Evolutionary conservation across 2,888 invertebrate genomes (phyloP).

Genomic region (Epistrophe grossulariae): DNA sequence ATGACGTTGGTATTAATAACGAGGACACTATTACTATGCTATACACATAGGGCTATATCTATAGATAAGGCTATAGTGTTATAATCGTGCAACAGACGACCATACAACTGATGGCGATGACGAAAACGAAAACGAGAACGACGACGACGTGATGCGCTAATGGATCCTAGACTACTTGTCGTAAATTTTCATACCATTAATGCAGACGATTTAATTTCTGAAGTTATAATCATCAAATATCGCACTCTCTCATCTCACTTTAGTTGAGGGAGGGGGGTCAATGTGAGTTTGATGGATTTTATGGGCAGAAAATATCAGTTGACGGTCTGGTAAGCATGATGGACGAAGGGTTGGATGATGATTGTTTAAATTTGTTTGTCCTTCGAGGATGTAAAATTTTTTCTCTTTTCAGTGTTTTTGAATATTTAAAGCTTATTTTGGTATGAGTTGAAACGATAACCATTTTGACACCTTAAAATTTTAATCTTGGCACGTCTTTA

Average conservation of each 20-base stretch:
- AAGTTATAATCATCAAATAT: constrained; percentile 61
- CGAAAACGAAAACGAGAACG: not conserved
- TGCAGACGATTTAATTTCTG: constrained; percentile 47
- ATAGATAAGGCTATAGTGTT: not conserved
- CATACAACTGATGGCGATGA: not conserved
- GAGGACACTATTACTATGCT: constrained; percentile 24
- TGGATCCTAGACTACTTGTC: constrained; percentile 48
- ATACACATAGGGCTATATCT: not conserved
- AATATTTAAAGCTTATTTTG: too few relatives aligned
- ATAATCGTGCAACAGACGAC: constrained; percentile 21
- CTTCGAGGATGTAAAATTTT: constrained; percentile 37
- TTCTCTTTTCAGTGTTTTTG: not conserved
- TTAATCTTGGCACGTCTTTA: too few relatives aligned
- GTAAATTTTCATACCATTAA: constrained; percentile 61
- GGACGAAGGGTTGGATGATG: not conserved
- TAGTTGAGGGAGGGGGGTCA: not conserved
- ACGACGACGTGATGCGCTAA: constrained; percentile 29
- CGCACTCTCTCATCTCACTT: constrained; percentile 1
- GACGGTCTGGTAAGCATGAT: not conserved
- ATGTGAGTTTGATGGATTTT: not conserved
- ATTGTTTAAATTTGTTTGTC: not conserved
- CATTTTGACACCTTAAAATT: too few relatives aligned
- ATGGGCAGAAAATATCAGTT: not conserved
- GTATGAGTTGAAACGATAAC: too few relatives aligned
- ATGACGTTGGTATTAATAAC: constrained; percentile 27